Conservation (phyloP, 1,140 invertebrate genomes). For the Nixonia krombeini region DNA sequence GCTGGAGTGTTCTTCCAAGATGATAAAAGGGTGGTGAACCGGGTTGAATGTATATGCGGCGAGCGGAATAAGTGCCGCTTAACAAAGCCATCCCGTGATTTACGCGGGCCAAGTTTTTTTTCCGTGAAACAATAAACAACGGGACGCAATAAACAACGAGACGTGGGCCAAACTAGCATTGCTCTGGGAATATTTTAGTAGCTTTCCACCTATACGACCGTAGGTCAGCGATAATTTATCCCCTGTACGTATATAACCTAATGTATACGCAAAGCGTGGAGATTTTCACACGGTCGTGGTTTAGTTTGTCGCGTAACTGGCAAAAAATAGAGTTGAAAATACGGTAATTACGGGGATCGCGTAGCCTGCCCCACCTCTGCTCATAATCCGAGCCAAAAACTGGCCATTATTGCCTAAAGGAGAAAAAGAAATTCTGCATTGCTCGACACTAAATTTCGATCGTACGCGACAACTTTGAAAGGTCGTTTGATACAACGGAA, state of each 20-base stretch:
- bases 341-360: slow-evolving; percentile 12
- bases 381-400: too few relatives aligned
- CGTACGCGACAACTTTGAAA: too few relatives aligned
- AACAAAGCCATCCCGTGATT: slow-evolving; percentile 35
- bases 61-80: slow-evolving; percentile 34
- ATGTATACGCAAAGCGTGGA: slow-evolving; percentile 7
- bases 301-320: slow-evolving; percentile 1
- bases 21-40: slow-evolving; percentile 24
- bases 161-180: slow-evolving; percentile 17
- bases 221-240: slow-evolving; percentile 14
- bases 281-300: slow-evolving; percentile 8
- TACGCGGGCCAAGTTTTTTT: slow-evolving; percentile 17
- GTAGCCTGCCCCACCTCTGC: too few relatives aligned
- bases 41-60: slow-evolving; percentile 16
- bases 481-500: too few relatives aligned
- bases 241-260: slow-evolving; percentile 10
- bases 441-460: too few relatives aligned
- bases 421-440: too few relatives aligned
- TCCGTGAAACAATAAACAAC: slow-evolving; percentile 49
- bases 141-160: slow-evolving; percentile 56
- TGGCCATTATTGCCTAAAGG: too few relatives aligned
- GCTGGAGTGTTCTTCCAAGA: slow-evolving; percentile 16
- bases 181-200: slow-evolving; percentile 27
- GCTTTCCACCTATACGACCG: slow-evolving; percentile 14
- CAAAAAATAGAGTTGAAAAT: slow-evolving; percentile 14